Conservation (phyloP, 2,888 invertebrate species). For the Anoncus sp. region DNA sequence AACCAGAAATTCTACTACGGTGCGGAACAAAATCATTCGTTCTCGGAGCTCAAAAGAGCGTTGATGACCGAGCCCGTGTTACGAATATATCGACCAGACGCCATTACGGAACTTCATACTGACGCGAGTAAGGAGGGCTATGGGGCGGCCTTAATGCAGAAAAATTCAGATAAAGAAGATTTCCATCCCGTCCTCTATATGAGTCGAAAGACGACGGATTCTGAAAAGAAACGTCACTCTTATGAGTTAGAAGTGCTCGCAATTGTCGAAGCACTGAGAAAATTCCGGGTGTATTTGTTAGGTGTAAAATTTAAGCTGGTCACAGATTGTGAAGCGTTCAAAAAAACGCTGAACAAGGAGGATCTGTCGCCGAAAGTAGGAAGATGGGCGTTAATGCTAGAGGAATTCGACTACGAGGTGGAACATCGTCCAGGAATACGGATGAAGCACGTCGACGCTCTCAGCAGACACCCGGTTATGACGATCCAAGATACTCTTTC, state of each 20-base stretch:
- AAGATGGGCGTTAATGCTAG: conserved; percentile 1
- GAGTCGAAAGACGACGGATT: not conserved
- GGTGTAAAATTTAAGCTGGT: conserved; percentile 2
- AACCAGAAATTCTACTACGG: conserved; percentile 48
- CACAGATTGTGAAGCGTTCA: too few relatives aligned
- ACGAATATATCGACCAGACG: conserved; percentile 14
- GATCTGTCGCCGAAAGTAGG: not conserved
- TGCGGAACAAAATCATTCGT: conserved; percentile 54
- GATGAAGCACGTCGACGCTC: not conserved
- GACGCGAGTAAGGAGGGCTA: conserved; percentile 4
- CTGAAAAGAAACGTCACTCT: not conserved
- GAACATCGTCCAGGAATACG: not conserved
- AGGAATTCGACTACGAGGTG: too few relatives aligned
- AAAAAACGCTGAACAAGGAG: not conserved
- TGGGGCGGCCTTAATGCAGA: conserved; percentile 60
- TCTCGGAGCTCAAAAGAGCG: conserved; percentile 51
- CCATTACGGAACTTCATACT: not conserved
- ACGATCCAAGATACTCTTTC: not conserved
- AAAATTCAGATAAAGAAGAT: conserved; percentile 3
- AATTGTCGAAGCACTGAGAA: not conserved
- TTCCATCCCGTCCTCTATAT: not conserved
- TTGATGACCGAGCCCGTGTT: conserved; percentile 46
- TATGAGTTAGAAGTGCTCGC: conserved; percentile 7
- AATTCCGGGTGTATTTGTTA: not conserved
- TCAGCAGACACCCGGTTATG: not conserved